These are phyloP conservation scores for Scaptodrosophila lebanonensis DNA, from an alignment of 1,140 invertebrate genomes.

Conservation along the genomic window DNA sequence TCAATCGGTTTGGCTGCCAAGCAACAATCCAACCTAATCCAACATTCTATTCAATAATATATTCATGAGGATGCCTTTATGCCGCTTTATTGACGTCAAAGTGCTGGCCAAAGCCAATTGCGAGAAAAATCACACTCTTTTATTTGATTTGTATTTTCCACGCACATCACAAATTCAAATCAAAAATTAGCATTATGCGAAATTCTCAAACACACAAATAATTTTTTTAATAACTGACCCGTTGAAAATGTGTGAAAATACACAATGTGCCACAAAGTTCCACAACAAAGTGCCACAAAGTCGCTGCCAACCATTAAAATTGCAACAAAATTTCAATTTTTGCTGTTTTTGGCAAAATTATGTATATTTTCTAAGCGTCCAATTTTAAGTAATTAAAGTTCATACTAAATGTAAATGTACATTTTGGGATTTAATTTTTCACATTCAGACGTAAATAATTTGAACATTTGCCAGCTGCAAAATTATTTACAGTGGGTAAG, in stretches of 20 bases:
- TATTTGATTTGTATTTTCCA: too few species aligned
- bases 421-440: constrained; percentile 16
- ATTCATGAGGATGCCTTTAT: background rate
- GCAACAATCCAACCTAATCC: constrained; percentile 18
- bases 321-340: constrained; percentile 21
- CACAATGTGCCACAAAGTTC: constrained; percentile 34
- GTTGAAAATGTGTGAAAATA: constrained; percentile 60
- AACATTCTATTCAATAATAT: too few species aligned
- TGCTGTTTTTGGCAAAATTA: background rate
- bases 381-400: constrained; percentile 43
- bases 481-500: constrained; percentile 42
- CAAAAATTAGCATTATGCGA: too few species aligned
- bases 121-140: too few species aligned
- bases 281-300: constrained; percentile 16
- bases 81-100: constrained; percentile 32
- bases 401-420: constrained; percentile 45
- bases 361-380: constrained; percentile 18
- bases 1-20: too few species aligned
- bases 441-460: constrained; percentile 17
- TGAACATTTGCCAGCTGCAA: constrained; percentile 53
- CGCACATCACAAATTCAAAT: too few species aligned
- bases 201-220: too few species aligned
- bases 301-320: constrained; percentile 4
- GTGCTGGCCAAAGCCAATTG: too few species aligned
- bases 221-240: too few species aligned